These are phyloP conservation scores for Coreoperca whiteheadi DNA, from an alignment of 2,113 vertebrate genomes.

Conservation along the genomic window DNA sequence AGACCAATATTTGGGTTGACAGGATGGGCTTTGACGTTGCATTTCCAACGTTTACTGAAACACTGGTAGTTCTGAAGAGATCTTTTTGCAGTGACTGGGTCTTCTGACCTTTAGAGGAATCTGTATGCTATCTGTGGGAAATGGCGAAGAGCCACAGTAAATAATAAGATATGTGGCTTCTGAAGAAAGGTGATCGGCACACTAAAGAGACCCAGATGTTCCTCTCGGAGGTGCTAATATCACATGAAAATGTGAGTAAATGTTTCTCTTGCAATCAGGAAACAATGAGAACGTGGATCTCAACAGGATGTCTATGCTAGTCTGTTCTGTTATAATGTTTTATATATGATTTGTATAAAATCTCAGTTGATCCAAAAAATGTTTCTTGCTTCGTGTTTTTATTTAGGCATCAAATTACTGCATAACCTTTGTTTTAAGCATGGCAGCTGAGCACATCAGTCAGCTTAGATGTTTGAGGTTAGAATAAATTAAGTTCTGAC, in stretches of 20 bases:
- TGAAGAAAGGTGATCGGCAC: background rate
- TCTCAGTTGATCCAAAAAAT: background rate
- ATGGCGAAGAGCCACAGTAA: background rate
- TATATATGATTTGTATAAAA: background rate
- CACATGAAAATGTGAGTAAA: background rate
- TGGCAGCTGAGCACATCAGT: constrained; percentile 6
- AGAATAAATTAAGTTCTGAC: constrained; percentile 66
- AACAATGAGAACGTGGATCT: background rate
- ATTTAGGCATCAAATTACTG: background rate
- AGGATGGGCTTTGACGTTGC: background rate
- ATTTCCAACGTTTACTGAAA: background rate
- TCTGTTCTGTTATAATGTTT: background rate
- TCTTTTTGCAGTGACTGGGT: background rate
- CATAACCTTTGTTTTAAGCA: constrained; percentile 16
- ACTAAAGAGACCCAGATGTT: background rate
- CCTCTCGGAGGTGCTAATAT: background rate
- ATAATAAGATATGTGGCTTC: background rate
- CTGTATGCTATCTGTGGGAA: no score
- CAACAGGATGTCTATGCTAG: background rate
- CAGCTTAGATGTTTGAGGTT: constrained; percentile 55
- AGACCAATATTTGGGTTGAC: background rate
- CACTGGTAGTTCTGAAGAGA: no score
- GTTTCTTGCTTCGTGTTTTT: background rate
- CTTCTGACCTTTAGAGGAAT: background rate
- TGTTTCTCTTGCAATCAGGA: no score